These are phyloP conservation scores for Psylliodes chrysocephalus DNA, from an alignment of 2,888 invertebrate species.

Conservation along the genomic window DNA sequence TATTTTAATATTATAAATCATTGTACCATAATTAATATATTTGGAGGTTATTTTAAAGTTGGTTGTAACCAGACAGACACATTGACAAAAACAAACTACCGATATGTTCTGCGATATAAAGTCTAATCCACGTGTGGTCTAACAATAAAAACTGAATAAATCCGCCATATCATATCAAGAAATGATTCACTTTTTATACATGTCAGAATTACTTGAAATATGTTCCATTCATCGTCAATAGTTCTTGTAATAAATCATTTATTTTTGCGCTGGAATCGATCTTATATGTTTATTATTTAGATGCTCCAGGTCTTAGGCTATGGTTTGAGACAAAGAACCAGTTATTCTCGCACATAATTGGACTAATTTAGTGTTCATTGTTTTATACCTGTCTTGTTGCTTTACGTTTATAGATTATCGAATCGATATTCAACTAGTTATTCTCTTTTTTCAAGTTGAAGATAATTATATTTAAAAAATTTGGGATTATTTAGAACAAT, in stretches of 20 bases:
- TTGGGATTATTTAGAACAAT: no score
- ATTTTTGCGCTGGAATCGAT: constrained; percentile 41
- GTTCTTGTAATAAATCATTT: constrained; percentile 43
- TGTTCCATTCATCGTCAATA: constrained; percentile 44
- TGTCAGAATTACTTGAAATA: constrained; percentile 48
- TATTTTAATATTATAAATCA: no score
- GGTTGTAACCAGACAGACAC: no score
- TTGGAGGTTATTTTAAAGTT: no score
- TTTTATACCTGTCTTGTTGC: constrained; percentile 1
- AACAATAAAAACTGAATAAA: constrained; percentile 20
- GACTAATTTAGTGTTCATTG: constrained; percentile 32
- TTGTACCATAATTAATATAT: no score
- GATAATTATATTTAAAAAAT: neutral
- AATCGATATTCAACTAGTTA: neutral
- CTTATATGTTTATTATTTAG: constrained; percentile 41
- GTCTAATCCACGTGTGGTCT: constrained; percentile 31
- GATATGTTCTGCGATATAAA: neutral
- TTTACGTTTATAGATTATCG: constrained; percentile 14
- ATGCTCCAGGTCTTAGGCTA: constrained; percentile 29
- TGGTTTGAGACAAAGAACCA: constrained; percentile 33
- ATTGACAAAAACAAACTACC: no score
- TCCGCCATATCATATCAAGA: constrained; percentile 18
- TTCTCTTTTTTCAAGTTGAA: neutral
- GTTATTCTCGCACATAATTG: constrained; percentile 38
- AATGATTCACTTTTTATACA: constrained; percentile 34